Percentiles rank a stretch among this genome's conserved stretches.
Evolutionary conservation across 2,113 vertebrate species (phyloP).

Genomic region (Salminus brasiliensis): DNA sequence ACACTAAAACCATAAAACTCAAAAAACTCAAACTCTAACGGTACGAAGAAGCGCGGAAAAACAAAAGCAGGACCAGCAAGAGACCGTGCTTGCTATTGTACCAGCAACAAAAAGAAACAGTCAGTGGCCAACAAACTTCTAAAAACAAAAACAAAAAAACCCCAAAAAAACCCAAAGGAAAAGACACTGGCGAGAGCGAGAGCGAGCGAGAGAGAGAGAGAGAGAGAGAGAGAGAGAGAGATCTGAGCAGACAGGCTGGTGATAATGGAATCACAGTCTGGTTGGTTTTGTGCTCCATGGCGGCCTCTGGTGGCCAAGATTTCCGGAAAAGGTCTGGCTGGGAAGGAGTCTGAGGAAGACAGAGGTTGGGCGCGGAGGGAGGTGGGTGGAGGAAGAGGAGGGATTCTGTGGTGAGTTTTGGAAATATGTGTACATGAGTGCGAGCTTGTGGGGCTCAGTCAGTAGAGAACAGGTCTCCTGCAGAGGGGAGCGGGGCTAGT

Average conservation of each 20-base stretch:
- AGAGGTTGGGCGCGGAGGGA: background rate
- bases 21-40: constrained; percentile 40
- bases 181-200: too few species aligned
- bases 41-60: constrained; percentile 2
- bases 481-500: constrained; percentile 93
- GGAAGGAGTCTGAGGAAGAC: background rate
- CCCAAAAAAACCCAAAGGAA: too few species aligned
- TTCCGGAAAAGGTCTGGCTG: background rate
- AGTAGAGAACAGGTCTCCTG: constrained; percentile 97
- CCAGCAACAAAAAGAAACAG: background rate
- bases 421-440: too few species aligned
- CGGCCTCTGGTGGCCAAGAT: background rate
- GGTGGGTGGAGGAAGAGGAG: background rate
- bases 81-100: background rate
- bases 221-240: too few species aligned
- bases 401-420: background rate
- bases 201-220: too few species aligned
- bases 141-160: too few species aligned
- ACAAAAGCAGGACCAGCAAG: constrained; percentile 18
- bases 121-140: background rate
- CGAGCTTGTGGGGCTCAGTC: constrained; percentile 88
- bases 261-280: constrained; percentile 32
- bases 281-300: background rate
- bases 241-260: constrained; percentile 22
- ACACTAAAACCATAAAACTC: constrained; percentile 27